Evolutionary conservation across 2,888 invertebrate species (phyloP).

Genomic region (Macrophya alboannulata): DNA sequence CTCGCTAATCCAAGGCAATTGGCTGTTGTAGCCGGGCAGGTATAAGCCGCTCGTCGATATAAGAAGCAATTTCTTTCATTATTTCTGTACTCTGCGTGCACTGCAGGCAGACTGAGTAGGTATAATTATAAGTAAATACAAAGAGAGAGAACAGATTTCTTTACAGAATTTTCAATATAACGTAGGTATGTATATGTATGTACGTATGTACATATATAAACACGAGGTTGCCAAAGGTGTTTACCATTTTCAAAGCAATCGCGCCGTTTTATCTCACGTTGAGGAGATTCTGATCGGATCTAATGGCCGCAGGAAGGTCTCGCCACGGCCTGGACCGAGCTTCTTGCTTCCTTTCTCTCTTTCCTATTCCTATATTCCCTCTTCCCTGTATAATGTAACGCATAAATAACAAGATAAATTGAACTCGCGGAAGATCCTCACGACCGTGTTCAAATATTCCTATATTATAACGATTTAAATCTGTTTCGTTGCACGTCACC

Average conservation of each 20-base stretch:
- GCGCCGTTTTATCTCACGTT: constrained; percentile 41
- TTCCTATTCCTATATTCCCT: background rate
- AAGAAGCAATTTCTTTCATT: background rate
- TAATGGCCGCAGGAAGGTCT: constrained; percentile 29
- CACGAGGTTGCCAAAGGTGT: background rate
- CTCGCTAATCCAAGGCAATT: background rate
- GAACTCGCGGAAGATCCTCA: constrained; percentile 14
- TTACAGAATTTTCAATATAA: background rate
- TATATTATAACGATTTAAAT: constrained; percentile 15
- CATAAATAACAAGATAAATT: constrained; percentile 45
- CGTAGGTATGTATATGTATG: background rate
- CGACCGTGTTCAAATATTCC: constrained; percentile 15
- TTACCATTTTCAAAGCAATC: constrained; percentile 40
- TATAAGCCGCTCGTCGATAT: background rate
- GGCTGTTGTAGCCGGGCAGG: background rate
- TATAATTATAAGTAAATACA: background rate
- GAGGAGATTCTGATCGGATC: constrained; percentile 37
- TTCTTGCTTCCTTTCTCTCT: background rate
- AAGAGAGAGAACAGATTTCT: background rate
- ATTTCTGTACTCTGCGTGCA: background rate
- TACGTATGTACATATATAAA: background rate
- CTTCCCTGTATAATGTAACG: background rate
- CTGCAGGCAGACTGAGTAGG: no score
- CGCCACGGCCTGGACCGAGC: constrained; percentile 1
- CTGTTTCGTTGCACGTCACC: background rate